phyloP scores from a whole-genome alignment of 2,797 vertebrate genomes.

The Pempheris klunzingeri region DNA sequence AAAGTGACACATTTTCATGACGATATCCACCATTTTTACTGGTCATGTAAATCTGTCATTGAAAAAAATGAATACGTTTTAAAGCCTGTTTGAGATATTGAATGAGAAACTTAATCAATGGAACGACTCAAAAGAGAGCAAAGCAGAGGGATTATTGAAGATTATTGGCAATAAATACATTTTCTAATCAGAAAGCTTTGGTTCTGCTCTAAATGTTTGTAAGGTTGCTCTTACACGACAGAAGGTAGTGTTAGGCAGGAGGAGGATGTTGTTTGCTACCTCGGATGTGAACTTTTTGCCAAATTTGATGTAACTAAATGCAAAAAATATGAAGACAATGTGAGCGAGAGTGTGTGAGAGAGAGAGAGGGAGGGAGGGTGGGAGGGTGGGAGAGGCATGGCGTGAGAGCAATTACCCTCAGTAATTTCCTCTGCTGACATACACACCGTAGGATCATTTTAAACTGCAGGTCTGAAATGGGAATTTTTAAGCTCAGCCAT shows the following conservation, averaged over 20 bases:
- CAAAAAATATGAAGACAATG: slow-evolving; percentile 5
- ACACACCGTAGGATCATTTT: slow-evolving; percentile 82
- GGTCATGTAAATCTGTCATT: neutral
- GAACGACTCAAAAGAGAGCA: neutral
- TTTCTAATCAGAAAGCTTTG: neutral
- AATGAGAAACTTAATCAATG: neutral
- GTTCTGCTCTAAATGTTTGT: neutral
- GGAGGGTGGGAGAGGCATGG: slow-evolving; percentile 14
- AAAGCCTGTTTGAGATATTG: neutral
- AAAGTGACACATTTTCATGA: neutral
- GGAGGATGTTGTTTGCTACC: neutral
- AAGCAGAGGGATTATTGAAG: neutral
- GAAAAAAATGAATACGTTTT: neutral
- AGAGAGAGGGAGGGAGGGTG: slow-evolving; percentile 7
- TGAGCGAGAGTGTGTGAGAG: neutral
- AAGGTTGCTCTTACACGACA: neutral
- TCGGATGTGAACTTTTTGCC: neutral
- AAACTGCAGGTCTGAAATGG: slow-evolving; percentile 83
- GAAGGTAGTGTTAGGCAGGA: neutral
- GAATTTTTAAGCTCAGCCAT: slow-evolving; percentile 84
- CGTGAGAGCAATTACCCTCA: slow-evolving; percentile 72
- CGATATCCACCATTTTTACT: neutral
- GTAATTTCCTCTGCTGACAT: slow-evolving; percentile 83
- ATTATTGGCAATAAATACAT: slow-evolving; percentile 1
- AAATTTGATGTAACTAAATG: neutral